Conservation (phyloP, 2,797 vertebrate species). For the Sternarchorhynchus goeldii region DNA sequence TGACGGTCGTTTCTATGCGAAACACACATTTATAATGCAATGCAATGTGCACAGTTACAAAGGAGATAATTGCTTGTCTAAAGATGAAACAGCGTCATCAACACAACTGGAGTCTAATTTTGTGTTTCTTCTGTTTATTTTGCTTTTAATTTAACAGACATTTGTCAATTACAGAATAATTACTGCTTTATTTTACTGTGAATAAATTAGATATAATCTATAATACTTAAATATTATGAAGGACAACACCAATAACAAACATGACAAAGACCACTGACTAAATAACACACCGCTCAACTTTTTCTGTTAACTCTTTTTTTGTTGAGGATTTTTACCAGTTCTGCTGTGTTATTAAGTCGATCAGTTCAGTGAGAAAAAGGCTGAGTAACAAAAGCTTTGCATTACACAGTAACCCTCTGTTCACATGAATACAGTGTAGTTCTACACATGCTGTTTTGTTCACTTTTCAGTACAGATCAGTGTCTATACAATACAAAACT, state of each 20-base stretch:
- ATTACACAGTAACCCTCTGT: conserved; percentile 26
- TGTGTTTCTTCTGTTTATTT: conserved; percentile 47
- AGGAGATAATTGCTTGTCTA: neutral
- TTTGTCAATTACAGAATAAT: conserved; percentile 29
- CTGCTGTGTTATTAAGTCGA: conserved; percentile 43
- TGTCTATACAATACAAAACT: conserved; percentile 25
- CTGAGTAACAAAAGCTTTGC: conserved; percentile 23
- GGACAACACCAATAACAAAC: conserved; percentile 54
- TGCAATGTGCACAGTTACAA: conserved; percentile 2
- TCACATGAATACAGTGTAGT: conserved; percentile 33
- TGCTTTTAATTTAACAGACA: conserved; percentile 42
- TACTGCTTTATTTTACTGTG: conserved; percentile 37
- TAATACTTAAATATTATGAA: conserved; percentile 70
- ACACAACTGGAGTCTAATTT: neutral
- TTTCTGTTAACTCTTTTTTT: conserved; percentile 40
- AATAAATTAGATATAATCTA: conserved; percentile 78
- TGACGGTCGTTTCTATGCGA: neutral
- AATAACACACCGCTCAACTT: conserved; percentile 50
- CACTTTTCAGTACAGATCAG: conserved; percentile 23
- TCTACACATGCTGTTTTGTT: conserved; percentile 40
- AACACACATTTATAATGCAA: conserved; percentile 30
- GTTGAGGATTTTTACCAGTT: conserved; percentile 46
- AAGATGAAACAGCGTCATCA: neutral
- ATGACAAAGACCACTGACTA: conserved; percentile 55
- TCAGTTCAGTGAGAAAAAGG: conserved; percentile 34